Evolutionary conservation across 1,140 invertebrate genomes (phyloP).

Genomic region (Anastrepha obliqua): DNA sequence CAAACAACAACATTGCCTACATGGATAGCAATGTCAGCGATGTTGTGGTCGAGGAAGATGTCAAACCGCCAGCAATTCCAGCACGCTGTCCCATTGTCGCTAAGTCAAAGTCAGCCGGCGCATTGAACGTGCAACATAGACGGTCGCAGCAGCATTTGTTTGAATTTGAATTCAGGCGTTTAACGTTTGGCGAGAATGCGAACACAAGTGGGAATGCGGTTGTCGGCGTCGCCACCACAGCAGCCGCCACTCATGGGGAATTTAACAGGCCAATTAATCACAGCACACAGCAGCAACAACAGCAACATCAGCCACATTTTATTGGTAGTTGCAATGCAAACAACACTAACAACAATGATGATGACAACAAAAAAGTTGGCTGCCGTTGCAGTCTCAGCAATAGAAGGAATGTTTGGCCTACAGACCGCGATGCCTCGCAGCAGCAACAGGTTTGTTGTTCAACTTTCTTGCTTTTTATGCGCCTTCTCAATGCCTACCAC

Average conservation of each 20-base stretch:
- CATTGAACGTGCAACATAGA: neutral
- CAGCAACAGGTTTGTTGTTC: constrained; percentile 50
- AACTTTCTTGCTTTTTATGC: constrained; percentile 11
- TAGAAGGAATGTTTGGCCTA: constrained; percentile 55
- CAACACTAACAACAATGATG: neutral
- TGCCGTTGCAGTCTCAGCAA: constrained; percentile 41
- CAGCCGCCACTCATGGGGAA: constrained; percentile 37
- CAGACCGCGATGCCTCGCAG: constrained; percentile 34
- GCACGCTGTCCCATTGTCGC: constrained; percentile 60
- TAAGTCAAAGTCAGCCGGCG: constrained; percentile 23
- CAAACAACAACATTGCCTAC: constrained; percentile 41
- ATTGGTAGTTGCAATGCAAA: neutral
- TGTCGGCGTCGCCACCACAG: neutral
- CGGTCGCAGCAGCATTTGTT: neutral
- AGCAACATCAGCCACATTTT: neutral
- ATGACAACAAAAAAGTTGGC: neutral
- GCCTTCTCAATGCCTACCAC: neutral
- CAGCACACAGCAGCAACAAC: constrained; percentile 49
- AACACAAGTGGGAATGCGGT: constrained; percentile 7
- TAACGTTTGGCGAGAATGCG: neutral
- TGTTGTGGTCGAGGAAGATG: neutral
- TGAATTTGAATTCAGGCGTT: constrained; percentile 10
- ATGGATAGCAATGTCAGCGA: neutral
- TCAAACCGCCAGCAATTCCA: constrained; percentile 47
- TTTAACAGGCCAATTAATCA: constrained; percentile 49